Conservation (phyloP, 1,140 invertebrate genomes). For the Hirudo medicinalis region DNA sequence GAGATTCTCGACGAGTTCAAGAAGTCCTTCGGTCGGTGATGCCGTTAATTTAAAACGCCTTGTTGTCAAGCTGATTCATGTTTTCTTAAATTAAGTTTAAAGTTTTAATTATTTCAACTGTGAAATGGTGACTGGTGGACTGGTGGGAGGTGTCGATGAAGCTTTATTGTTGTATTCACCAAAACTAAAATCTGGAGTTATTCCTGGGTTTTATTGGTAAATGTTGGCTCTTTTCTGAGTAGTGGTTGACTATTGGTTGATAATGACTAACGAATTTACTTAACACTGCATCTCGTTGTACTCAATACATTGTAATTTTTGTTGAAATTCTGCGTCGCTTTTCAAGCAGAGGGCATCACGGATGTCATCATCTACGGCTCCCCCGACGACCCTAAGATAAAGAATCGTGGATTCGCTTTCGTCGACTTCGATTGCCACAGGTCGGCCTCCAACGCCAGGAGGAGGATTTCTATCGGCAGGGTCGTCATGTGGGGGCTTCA, state of each 20-base stretch:
- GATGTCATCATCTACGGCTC: slow-evolving; percentile 99
- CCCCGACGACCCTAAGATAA: slow-evolving; percentile 79
- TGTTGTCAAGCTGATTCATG: background rate
- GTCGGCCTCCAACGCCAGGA: slow-evolving; percentile 88
- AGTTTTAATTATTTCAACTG: too few species aligned
- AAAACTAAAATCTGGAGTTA: too few species aligned
- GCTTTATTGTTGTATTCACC: too few species aligned
- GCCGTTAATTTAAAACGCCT: background rate
- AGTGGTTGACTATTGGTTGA: too few species aligned
- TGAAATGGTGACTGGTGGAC: too few species aligned
- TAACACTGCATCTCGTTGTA: too few species aligned
- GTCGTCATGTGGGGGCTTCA: slow-evolving; percentile 82
- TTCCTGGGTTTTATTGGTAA: too few species aligned
- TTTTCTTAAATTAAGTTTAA: background rate
- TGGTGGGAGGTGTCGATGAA: too few species aligned
- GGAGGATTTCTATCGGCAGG: slow-evolving; percentile 51
- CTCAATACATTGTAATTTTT: too few species aligned
- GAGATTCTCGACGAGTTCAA: slow-evolving; percentile 98
- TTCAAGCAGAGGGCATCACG: slow-evolving; percentile 69
- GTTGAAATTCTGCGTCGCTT: background rate
- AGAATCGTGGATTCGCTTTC: slow-evolving; percentile 99
- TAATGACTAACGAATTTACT: too few species aligned
- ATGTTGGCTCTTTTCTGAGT: too few species aligned
- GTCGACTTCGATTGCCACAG: slow-evolving; percentile 99
- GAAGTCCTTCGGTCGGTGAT: slow-evolving; percentile 91